Evolutionary conservation across 2,113 vertebrate species (phyloP).

Genomic region (Salvator merianae): DNA sequence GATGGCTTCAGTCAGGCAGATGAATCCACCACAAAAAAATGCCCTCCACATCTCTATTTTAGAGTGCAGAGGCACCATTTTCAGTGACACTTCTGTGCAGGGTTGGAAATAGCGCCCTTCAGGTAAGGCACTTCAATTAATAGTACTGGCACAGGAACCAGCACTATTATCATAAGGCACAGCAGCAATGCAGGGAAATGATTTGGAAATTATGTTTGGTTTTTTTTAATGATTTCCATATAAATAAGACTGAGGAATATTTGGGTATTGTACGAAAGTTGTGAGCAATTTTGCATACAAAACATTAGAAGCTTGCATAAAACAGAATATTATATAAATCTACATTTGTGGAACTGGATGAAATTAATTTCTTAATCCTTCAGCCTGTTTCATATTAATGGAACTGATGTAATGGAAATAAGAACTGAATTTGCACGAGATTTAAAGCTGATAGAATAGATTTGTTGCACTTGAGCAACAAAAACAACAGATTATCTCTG

Average conservation of each 20-base stretch:
- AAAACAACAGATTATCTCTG: neutral
- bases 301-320: conserved; percentile 26
- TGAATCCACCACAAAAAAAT: no score
- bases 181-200: no score
- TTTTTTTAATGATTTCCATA: conserved; percentile 12
- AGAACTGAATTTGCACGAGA: conserved; percentile 24
- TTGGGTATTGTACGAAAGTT: conserved; percentile 30
- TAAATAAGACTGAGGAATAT: neutral
- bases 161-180: no score
- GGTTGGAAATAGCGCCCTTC: no score
- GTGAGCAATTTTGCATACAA: conserved; percentile 34
- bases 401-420: conserved; percentile 1
- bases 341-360: conserved; percentile 36
- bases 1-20: no score
- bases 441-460: conserved; percentile 31
- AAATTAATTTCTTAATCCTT: conserved; percentile 50
- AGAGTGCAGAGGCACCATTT: no score
- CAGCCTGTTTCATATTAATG: conserved; percentile 46
- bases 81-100: no score
- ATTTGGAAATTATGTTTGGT: conserved; percentile 1
- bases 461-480: neutral
- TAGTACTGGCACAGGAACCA: no score
- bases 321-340: conserved; percentile 16
- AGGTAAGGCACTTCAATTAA: no score
- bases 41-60: no score